Evolutionary conservation across 2,888 invertebrate species (phyloP), one percentile per base, ranked within the genome.

Genomic region (Drosophila prostipennis): DNA sequence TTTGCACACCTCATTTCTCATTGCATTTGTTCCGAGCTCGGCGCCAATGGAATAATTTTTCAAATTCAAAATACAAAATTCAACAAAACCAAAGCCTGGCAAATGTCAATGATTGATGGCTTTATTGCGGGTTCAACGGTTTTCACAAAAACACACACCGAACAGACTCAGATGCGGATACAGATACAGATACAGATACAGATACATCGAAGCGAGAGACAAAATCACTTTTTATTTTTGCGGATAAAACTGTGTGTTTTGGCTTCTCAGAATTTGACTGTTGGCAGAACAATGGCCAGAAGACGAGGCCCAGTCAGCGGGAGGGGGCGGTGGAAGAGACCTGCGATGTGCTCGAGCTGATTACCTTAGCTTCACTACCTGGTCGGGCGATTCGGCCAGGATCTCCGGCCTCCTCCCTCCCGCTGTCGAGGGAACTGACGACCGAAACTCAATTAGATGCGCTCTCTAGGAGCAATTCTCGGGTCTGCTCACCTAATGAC

Each of bases 71-170:
- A 69, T 55, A 59, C 53, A 19, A 37, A 71, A 52, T 40, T 55
- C 45, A 46, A 54, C 19, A 51, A 55, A 61, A 16, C 49, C 72
- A 29, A 72, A 52, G 45, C 61, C 52, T 71, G 71, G 72, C 84
- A 87, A 87, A 87, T 87, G 85, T 88, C 89, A 89, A 88, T 88
- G 87, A 88, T 88, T 88, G 87, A 88, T 88, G 87, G 79, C 87
- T 89, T 89, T 89, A 89, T 88, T 88, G 89, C 80, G 86, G 86
- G 84, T 87, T 84, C 87, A 84, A 85, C 78, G 88, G 78, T 84
- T 84, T 87, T 85, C 77, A 80, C 78, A 77, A 81, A 79, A 84
- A 83, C 63, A 78, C 63, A 74, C 80, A 81, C 63, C 71, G 56
- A 60, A 51, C 63, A 51, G 39, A 39, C 37, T 40, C 59, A 43